Evolutionary conservation across 2,113 vertebrate species (phyloP), one percentile per base, ranked within the genome.

Genomic region (Nesogale talazaci): DNA sequence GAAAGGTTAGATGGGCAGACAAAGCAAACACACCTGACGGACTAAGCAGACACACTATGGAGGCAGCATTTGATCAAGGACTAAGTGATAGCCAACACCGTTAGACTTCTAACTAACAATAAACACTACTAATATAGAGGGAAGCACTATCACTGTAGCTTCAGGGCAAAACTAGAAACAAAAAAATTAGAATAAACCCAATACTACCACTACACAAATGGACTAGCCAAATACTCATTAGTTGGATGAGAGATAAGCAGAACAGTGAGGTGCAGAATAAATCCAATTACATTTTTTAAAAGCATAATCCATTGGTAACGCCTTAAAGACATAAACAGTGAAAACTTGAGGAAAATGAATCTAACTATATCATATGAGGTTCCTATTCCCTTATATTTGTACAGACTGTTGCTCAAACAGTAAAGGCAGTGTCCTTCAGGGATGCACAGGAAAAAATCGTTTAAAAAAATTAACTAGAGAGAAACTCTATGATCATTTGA

Each of bases 1-100:
- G 76, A 94, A 78, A 34, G 5, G 89, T 79, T 16, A 16, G 79
- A 75, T 88, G 83, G 85, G 91, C 15, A 8, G 57, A 88, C 83
- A 72, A 36, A 77, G 88, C 61, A 88, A 23, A 83, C 0, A 1
- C 12, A 36, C 17, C 12, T 6, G 0, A 75, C 70, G 81, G 85
- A 79, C 69, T 16, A n/a, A 57, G 56, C 22, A 77, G 63, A 69
- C n/a, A 69, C 65, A 14, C 5, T 8, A 14, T 61, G 27, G 38
- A 11, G 10, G 23, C 1, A 2, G 46, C 25, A 7, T 20, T 23
- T 77, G 46, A 76, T 34, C n/a, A 22, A 15, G 61, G 79, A 27
- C 2, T 10, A 27, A 2, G 38, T 29, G 59, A 83, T 56, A 83
- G 59, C 31, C 6, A 16, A 36, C 74, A 27, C 3, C 3, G 23